Percentiles rank a stretch among this genome's conserved stretches.
These are phyloP conservation scores for Drosophila kikkawai DNA, from an alignment of 1,140 invertebrate genomes.

Conservation along the genomic window DNA sequence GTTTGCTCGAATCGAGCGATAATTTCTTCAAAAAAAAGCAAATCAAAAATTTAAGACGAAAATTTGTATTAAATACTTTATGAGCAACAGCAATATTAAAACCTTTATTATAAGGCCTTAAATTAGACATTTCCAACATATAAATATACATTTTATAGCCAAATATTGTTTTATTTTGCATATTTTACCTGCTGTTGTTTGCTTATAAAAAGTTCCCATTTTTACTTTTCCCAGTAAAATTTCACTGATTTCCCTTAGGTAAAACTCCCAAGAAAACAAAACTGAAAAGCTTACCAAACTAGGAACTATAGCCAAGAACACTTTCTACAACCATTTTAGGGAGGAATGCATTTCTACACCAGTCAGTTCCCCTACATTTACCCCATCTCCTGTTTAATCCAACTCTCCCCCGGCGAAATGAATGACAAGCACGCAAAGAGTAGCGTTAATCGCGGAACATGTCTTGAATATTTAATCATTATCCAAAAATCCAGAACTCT, in stretches of 20 bases:
- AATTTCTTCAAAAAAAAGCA: too few species aligned
- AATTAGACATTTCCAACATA: neutral
- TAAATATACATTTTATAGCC: neutral
- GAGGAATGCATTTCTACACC: constrained; percentile 33
- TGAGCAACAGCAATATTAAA: too few species aligned
- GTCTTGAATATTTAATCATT: constrained; percentile 4
- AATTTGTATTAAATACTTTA: too few species aligned
- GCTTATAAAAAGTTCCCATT: neutral
- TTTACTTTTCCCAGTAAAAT: neutral
- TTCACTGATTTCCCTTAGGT: constrained; percentile 17
- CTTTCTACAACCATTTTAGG: constrained; percentile 40
- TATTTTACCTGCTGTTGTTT: neutral
- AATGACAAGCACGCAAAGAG: constrained; percentile 40
- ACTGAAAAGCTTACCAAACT: constrained; percentile 7
- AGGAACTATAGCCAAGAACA: constrained; percentile 31
- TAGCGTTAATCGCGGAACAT: constrained; percentile 42
- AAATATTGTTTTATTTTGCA: neutral
- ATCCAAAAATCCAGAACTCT: constrained; percentile 25
- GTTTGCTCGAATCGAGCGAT: too few species aligned
- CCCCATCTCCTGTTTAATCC: neutral
- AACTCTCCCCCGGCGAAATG: constrained; percentile 4
- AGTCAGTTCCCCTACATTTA: constrained; percentile 2
- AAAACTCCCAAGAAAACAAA: neutral
- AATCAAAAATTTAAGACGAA: too few species aligned
- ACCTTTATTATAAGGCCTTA: too few species aligned